Percentiles rank a stretch among this genome's conserved stretches.
Conservation (phyloP, 2,888 invertebrate genomes). For the Euspilapteryx auroguttella region DNA sequence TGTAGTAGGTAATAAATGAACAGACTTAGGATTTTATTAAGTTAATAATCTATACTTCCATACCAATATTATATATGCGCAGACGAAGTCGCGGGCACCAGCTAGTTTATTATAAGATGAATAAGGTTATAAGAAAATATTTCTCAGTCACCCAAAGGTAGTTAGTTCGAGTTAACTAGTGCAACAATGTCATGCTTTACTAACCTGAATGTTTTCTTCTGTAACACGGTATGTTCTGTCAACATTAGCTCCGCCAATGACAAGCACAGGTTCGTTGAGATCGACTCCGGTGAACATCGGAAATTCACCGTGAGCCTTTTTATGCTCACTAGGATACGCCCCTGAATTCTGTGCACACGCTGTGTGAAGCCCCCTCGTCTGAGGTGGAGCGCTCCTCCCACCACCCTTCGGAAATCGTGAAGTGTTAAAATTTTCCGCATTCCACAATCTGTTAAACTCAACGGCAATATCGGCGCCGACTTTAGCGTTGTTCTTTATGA, state of each 20-base stretch:
- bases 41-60: too few relatives aligned
- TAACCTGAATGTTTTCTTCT: constrained; percentile 68
- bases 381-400: constrained; percentile 27
- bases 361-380: background rate
- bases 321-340: too few relatives aligned
- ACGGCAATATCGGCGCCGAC: constrained; percentile 81
- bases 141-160: too few relatives aligned
- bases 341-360: too few relatives aligned
- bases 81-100: too few relatives aligned
- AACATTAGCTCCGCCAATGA: constrained; percentile 79
- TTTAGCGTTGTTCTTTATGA: constrained; percentile 91
- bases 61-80: too few relatives aligned
- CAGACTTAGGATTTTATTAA: too few relatives aligned
- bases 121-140: too few relatives aligned
- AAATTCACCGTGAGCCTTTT: background rate
- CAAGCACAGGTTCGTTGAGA: constrained; percentile 48
- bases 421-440: background rate
- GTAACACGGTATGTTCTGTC: constrained; percentile 70
- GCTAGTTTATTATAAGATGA: too few relatives aligned
- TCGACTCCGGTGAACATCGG: constrained; percentile 7
- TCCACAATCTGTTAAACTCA: constrained; percentile 52
- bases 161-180: too few relatives aligned
- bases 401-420: background rate
- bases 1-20: too few relatives aligned
- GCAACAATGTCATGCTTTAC: too few relatives aligned